Percentiles rank a stretch among this genome's conserved stretches.
Evolutionary conservation across 37 sponge, comb jelly and placozoan genomes (phyloP).

Genomic region (Tethya wilhelma): DNA sequence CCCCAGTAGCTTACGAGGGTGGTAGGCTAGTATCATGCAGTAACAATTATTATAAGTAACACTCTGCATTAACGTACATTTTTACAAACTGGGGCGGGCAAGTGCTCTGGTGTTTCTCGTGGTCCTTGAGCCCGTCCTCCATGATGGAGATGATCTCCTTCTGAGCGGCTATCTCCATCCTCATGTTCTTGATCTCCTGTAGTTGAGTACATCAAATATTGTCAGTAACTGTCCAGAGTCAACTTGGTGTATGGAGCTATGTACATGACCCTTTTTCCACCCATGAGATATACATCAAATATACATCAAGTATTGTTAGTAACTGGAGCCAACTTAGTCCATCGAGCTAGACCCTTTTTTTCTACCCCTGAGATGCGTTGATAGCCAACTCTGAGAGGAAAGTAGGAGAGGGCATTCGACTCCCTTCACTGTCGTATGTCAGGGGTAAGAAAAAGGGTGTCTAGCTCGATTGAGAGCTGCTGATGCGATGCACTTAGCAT

Average conservation of each 20-base stretch:
- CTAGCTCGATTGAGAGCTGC: too few species aligned
- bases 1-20: too few species aligned
- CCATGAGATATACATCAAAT: background rate
- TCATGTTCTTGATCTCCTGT: slow-evolving; percentile 52
- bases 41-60: too few species aligned
- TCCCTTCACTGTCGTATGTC: too few species aligned
- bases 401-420: too few species aligned
- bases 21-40: too few species aligned
- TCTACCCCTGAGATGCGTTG: slow-evolving; percentile 52
- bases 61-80: too few species aligned
- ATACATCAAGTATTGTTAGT: background rate
- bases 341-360: slow-evolving; percentile 18
- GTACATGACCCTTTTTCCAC: background rate
- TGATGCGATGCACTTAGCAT: too few species aligned
- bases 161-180: slow-evolving; percentile 71
- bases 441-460: too few species aligned
- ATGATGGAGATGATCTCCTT: slow-evolving; percentile 56
- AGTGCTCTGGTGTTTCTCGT: slow-evolving; percentile 34
- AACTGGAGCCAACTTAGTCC: background rate
- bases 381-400: slow-evolving; percentile 40
- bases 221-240: too few species aligned
- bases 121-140: slow-evolving; percentile 55
- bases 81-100: slow-evolving; percentile 9
- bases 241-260: too few species aligned
- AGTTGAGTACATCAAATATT: background rate